Evolutionary conservation across 30 jellyfish, hydroid and myxozoan genomes (phyloP).

Genomic region (Hydractinia echinata): DNA sequence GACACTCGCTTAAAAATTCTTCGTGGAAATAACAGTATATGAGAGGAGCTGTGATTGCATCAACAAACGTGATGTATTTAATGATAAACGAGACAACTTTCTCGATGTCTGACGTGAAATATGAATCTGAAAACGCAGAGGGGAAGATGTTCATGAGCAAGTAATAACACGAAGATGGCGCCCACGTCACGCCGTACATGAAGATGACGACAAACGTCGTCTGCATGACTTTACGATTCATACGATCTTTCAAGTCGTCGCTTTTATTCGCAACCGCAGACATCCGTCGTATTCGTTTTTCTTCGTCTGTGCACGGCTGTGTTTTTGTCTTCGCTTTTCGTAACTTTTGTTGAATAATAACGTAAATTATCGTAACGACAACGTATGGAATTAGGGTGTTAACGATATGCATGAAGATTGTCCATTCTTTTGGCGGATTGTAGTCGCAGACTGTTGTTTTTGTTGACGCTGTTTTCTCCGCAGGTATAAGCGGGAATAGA

Average conservation of each 20-base stretch:
- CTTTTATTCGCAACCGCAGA: neutral
- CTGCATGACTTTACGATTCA: constrained; percentile 1
- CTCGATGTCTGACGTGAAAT: constrained; percentile 6
- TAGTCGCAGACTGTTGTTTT: neutral
- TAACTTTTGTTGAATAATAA: neutral
- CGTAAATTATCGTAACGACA: neutral
- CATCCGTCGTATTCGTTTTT: neutral
- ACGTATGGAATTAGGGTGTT: constrained; percentile 15
- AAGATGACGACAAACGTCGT: constrained; percentile 5
- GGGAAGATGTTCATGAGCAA: constrained; percentile 2
- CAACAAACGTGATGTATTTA: constrained; percentile 11
- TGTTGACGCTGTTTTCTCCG: neutral
- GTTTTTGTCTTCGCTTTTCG: neutral
- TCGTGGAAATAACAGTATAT: constrained; percentile 19
- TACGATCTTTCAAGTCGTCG: neutral
- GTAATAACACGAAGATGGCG: constrained; percentile 3
- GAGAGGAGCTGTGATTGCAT: constrained; percentile 14
- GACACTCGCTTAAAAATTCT: constrained; percentile 3
- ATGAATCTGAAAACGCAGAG: neutral
- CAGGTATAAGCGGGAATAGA: neutral
- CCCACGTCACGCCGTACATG: constrained; percentile 28
- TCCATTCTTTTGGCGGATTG: constrained; percentile 22
- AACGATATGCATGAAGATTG: constrained; percentile 11
- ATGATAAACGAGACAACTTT: neutral
- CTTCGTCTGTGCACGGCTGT: neutral